Percentiles rank a stretch among this genome's conserved stretches.
These are phyloP conservation scores for Acipenser oxyrinchus DNA, from an alignment of 2,797 vertebrate species.

Conservation along the genomic window DNA sequence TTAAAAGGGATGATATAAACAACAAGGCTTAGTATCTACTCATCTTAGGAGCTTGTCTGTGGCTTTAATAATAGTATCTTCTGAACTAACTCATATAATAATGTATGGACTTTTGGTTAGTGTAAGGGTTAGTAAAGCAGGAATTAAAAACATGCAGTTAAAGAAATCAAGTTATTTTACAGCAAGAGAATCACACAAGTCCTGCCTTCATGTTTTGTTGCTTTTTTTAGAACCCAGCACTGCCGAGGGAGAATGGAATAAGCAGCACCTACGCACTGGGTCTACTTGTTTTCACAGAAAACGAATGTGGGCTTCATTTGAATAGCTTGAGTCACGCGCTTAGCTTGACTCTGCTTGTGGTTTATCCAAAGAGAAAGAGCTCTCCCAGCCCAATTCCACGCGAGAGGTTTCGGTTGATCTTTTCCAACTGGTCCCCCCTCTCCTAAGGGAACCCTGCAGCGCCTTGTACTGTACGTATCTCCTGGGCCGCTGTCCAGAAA, in stretches of 20 bases:
- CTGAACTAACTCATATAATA: too few relatives aligned
- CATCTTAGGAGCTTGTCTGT: too few relatives aligned
- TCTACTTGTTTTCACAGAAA: slow-evolving; percentile 11
- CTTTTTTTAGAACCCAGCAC: neutral
- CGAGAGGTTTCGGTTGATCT: neutral
- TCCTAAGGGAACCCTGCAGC: neutral
- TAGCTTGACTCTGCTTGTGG: neutral
- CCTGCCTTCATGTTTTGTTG: too few relatives aligned
- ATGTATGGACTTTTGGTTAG: too few relatives aligned
- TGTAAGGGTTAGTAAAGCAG: too few relatives aligned
- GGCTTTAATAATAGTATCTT: too few relatives aligned
- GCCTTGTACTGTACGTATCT: neutral
- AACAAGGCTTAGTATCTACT: too few relatives aligned
- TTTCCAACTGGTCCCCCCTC: neutral
- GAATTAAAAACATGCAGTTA: too few relatives aligned
- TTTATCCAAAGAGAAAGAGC: neutral
- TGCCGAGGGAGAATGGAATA: neutral
- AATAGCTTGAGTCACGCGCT: slow-evolving; percentile 10
- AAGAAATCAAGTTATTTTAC: too few relatives aligned
- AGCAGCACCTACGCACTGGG: neutral
- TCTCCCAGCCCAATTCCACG: neutral
- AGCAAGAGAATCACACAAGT: too few relatives aligned
- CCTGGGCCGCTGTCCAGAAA: slow-evolving; percentile 8
- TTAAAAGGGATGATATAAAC: too few relatives aligned
- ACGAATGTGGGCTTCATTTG: slow-evolving; percentile 15